Base-by-base conservation (phyloP, 1,140 invertebrate species). In the Goniozus legneri region DNA sequence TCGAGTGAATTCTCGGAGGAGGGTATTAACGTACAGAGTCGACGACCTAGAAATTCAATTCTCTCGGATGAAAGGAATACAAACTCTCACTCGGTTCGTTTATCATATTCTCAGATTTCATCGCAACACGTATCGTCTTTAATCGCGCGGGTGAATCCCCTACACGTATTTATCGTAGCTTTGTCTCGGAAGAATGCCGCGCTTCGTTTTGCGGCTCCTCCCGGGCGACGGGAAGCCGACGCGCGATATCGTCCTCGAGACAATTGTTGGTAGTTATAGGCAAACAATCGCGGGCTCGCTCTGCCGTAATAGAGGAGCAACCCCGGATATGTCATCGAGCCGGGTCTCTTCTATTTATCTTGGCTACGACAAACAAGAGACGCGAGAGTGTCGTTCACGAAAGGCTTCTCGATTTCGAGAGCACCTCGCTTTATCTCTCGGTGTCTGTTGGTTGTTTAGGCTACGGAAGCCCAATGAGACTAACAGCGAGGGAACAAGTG, bases 391-490 rank as follows among this genome's bases (percentile, higher is more conserved):
- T 38, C 49, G n/a, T n/a, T n/a, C n/a, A 43, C 38, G 1, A 27
- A 39, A 51, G 56, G 51, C 34, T 59, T 58, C 56, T 50, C 37
- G 16, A n/a, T n/a, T n/a, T n/a, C n/a, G n/a, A n/a, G 51, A 54
- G 54, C 38, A 41, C 32, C 31, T 36, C n/a, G 37, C 51, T 44
- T 62, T 64, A 60, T 59, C 60, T 62, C 42, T 39, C 32, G 34
- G 18, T 40, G 52, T 47, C 34, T 39, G 42, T 12, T 16, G 16
- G 35, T 62, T 62, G 60, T 62, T 62, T 62, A 62, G 60, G 44
- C 50, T 62, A 48, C 24, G 21, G 49, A 47, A 46, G 31, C 47
- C 52, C 39, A 16, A 12, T 13, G 22, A 18, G 36, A 12, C 12
- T 35, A n/a, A 22, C n/a, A 36, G 20, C 31, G 45, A 51, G 22